These are phyloP conservation scores for Cataglyphis cursor DNA, from an alignment of 2,888 invertebrate species.

Conservation along the genomic window DNA sequence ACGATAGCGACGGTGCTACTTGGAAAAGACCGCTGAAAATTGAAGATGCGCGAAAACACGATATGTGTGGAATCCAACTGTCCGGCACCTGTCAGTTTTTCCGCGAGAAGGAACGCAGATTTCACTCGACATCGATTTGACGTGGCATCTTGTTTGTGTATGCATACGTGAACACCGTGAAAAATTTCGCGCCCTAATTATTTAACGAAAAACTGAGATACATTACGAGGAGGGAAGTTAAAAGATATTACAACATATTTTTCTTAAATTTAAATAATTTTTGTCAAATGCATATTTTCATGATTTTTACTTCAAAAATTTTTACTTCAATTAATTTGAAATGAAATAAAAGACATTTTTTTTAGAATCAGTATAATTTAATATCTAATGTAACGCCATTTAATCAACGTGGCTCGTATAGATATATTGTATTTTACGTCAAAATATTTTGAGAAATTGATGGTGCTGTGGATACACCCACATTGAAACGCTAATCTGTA, in stretches of 20 bases:
- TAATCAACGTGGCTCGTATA: background rate
- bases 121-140: constrained; percentile 11
- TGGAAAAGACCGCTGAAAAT: constrained; percentile 72
- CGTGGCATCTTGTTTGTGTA: constrained; percentile 56
- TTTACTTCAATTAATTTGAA: background rate
- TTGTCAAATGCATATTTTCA: background rate
- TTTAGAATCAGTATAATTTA: background rate
- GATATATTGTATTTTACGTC: constrained; percentile 81
- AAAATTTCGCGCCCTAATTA: background rate
- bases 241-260: background rate
- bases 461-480: constrained; percentile 59
- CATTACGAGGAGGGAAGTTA: background rate
- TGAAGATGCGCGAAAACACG: constrained; percentile 74
- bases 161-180: no score
- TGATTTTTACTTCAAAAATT: background rate
- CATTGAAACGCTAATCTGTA: constrained; percentile 84
- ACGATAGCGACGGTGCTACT: constrained; percentile 48
- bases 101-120: background rate
- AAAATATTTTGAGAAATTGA: constrained; percentile 80
- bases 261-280: no score
- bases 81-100: constrained; percentile 19
- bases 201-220: background rate
- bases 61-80: constrained; percentile 44
- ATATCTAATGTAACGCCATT: background rate
- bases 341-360: background rate